Evolutionary conservation across 2,113 vertebrate genomes (phyloP), one percentile per base, ranked within the genome.

Genomic region (Hystrix cristata): DNA sequence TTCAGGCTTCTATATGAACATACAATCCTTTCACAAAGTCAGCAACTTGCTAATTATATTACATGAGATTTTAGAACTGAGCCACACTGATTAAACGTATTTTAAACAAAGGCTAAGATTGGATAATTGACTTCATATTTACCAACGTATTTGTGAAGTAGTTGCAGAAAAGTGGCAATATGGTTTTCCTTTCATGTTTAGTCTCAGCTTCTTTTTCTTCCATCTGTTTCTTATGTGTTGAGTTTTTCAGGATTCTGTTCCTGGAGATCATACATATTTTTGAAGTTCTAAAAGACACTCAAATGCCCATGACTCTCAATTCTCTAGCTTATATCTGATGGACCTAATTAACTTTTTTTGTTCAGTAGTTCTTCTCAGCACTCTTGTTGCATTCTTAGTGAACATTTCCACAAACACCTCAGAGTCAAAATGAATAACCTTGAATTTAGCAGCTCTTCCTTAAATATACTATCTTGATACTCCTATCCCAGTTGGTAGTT

Each of bases 11-110:
- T 3, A 31, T 11, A 15, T 18, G 27, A 97, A 38, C 38, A 80
- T 65, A 43, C 83, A 92, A 90, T 80, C 51, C 57, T 94, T 78
- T 69, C 74, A 38, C 46, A 76, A 67, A 95, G 69, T 90, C 84
- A 90, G 72, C 51, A 85, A 82, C 78, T 96, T 93, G 15, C 59
- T 90, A 92, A 95, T 92, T 90, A 38, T 69, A 87, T 83, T 92
- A 76, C 16, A 38, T 90, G 94, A 80, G 84, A 82, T 81, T 96
- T 95, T 96, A 96, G 80, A 95, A 96, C 76, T 59, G 38, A 92
- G 64, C n/a, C 25, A 91, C 31, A 85, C 46, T 83, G 46, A 94
- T 96, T 90, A 97, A 92, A 92, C 15, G 38, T 62, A 89, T 91
- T 95, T 95, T 87, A 95, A 95, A 69, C 83, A 79, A 94, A 82